Percentiles rank a stretch among this genome's conserved stretches.
phyloP scores from a whole-genome alignment of 2,888 invertebrate species.

The Harpalus rufipes region DNA sequence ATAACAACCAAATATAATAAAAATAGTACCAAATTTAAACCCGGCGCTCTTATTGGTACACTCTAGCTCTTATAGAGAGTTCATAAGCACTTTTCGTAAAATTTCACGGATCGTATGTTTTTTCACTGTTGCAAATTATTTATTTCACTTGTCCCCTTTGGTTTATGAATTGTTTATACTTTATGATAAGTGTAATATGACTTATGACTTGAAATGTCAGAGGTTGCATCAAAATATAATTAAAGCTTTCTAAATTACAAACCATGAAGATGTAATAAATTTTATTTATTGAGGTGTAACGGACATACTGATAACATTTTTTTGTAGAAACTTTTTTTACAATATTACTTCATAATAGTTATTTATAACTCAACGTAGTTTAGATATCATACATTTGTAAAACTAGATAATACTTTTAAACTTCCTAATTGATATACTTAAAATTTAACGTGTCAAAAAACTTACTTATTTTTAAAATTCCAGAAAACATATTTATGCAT shows the following conservation, averaged over 20 bases:
- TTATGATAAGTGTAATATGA: slow-evolving; percentile 23
- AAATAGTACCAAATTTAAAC: too few relatives aligned
- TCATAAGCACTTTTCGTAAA: too few relatives aligned
- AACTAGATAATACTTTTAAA: neutral
- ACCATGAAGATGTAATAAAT: slow-evolving; percentile 12
- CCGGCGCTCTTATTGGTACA: too few relatives aligned
- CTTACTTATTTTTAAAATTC: neutral
- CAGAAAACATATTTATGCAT: too few relatives aligned
- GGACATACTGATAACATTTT: neutral
- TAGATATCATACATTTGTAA: neutral
- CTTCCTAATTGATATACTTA: neutral
- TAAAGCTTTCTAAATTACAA: slow-evolving; percentile 20
- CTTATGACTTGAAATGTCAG: slow-evolving; percentile 26
- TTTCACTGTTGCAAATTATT: neutral
- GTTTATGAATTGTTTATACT: slow-evolving; percentile 26
- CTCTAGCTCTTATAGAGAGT: too few relatives aligned
- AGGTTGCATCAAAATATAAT: slow-evolving; percentile 40
- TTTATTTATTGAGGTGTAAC: slow-evolving; percentile 13
- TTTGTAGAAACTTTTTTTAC: neutral
- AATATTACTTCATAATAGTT: neutral
- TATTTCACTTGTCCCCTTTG: neutral
- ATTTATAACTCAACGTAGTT: neutral
- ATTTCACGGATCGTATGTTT: neutral
- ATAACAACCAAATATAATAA: too few relatives aligned
- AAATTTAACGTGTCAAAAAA: too few relatives aligned